A percentile compares a stretch with the other conserved stretches of the same genome.
Conservation (phyloP, 1,140 invertebrate genomes). For the Anagrus nilaparvatae region DNA sequence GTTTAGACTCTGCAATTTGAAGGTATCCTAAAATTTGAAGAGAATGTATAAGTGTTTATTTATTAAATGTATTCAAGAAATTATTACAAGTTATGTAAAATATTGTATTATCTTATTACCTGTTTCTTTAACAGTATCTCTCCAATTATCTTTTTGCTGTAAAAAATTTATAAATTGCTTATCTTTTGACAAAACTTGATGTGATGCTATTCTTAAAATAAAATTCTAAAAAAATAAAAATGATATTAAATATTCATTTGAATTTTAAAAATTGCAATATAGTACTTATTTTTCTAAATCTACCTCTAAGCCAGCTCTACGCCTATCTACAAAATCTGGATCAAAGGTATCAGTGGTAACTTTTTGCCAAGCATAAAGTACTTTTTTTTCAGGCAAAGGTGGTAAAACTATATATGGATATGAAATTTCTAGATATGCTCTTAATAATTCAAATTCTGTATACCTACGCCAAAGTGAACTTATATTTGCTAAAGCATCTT, state of each 20-base stretch:
- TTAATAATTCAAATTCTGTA: slow-evolving; percentile 73
- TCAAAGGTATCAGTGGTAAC: slow-evolving; percentile 67
- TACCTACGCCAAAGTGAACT: slow-evolving; percentile 71
- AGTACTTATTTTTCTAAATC: slow-evolving; percentile 9
- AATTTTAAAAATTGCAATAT: not conserved
- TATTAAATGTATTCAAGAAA: slow-evolving; percentile 5
- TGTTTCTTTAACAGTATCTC: slow-evolving; percentile 62
- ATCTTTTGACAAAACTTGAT: slow-evolving; percentile 63
- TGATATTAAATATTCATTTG: not conserved
- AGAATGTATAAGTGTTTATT: slow-evolving; percentile 8
- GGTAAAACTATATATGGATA: slow-evolving; percentile 72
- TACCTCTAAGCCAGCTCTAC: slow-evolving; percentile 67
- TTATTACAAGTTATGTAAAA: not conserved
- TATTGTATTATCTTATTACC: slow-evolving; percentile 36
- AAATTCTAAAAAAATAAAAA: slow-evolving; percentile 50
- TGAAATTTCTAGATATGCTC: slow-evolving; percentile 63
- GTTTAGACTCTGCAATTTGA: slow-evolving; percentile 63
- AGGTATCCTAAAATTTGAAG: slow-evolving; percentile 48
- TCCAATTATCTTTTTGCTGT: slow-evolving; percentile 66
- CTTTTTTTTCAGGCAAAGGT: slow-evolving; percentile 72
- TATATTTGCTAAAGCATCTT: slow-evolving; percentile 48
- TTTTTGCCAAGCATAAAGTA: slow-evolving; percentile 73
- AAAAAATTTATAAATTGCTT: slow-evolving; percentile 66
- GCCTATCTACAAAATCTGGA: slow-evolving; percentile 75
- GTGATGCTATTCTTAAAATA: slow-evolving; percentile 61